Evolutionary conservation across 2,797 vertebrate species (phyloP), one percentile per base, ranked within the genome.

Genomic region (Halcyon smyrnensis): DNA sequence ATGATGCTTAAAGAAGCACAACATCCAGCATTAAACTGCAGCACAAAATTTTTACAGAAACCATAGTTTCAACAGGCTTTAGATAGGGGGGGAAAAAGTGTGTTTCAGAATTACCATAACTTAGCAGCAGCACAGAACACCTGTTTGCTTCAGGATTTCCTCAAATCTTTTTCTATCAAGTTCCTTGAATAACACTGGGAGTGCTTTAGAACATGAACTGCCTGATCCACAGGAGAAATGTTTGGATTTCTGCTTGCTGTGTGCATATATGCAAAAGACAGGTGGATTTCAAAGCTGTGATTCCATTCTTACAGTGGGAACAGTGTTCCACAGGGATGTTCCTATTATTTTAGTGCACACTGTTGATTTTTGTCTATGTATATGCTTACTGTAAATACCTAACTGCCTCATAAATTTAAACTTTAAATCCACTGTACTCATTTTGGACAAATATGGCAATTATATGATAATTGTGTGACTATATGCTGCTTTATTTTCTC

Each of bases 391-490:
- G 1, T 82, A 89, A 97, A 48, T 46, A 95, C 37, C 27, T 53
- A 94, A 92, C 41, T 27, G 50, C 51, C 86, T 95, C 78, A 64
- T 94, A 95, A 90, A 95, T 84, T 60, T 75, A 30, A 96, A 86
- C 81, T 91, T 70, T 39, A 97, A 96, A 94, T 46, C 28, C 5
- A 11, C 73, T 21, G n/a, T 36, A 51, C 24, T 69, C 36, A 30
- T 70, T 76, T 91, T 79, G 95, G 64, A 77, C 51, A 70, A 96
- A 96, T 54, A 93, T 0, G 12, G 56, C 36, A 65, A 84, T 48
- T 95, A 87, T 43, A 85, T 2, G 24, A 24, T 43, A 92, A 89
- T 6, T 77, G 70, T 20, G 50, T 11, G 43, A 84, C 46, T 67
- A 56, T 63, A 86, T 3, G 24, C 7, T 17, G 60, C 48, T 84